Conservation (phyloP, 1,140 invertebrate genomes). For the Drosophila nannoptera region DNA sequence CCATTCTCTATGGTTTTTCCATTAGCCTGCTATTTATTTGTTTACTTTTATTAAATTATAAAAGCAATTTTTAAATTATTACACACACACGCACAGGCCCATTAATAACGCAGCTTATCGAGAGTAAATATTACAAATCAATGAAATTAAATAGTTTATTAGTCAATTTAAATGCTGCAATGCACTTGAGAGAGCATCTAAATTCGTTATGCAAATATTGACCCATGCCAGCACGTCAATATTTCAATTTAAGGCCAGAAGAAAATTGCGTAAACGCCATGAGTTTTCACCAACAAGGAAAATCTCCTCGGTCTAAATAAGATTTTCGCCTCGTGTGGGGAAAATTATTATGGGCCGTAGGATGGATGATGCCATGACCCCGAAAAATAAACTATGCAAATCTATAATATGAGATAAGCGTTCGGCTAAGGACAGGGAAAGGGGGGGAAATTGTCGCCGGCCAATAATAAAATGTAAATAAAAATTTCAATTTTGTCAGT, state of each 20-base stretch:
- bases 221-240: too few relatives aligned
- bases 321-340: too few relatives aligned
- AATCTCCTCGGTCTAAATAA: too few relatives aligned
- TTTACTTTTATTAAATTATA: conserved; percentile 7
- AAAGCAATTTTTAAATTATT: conserved; percentile 3
- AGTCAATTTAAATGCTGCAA: conserved; percentile 12
- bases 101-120: conserved; percentile 34
- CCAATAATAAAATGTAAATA: conserved; percentile 73
- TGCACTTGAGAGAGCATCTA: not conserved
- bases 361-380: too few relatives aligned
- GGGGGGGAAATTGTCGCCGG: conserved; percentile 13
- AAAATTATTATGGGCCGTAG: too few relatives aligned
- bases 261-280: too few relatives aligned
- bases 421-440: not conserved
- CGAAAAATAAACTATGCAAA: not conserved
- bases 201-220: too few relatives aligned
- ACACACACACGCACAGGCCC: conserved; percentile 1
- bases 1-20: not conserved
- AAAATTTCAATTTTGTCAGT: conserved; percentile 64
- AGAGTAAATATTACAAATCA: conserved; percentile 55
- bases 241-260: too few relatives aligned
- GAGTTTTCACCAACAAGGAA: too few relatives aligned
- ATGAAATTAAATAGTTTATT: conserved; percentile 46
- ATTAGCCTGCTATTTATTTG: not conserved
- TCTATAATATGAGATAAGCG: not conserved